Evolutionary conservation across 1,140 invertebrate species (phyloP).

Genomic region (Streblospio benedicti): DNA sequence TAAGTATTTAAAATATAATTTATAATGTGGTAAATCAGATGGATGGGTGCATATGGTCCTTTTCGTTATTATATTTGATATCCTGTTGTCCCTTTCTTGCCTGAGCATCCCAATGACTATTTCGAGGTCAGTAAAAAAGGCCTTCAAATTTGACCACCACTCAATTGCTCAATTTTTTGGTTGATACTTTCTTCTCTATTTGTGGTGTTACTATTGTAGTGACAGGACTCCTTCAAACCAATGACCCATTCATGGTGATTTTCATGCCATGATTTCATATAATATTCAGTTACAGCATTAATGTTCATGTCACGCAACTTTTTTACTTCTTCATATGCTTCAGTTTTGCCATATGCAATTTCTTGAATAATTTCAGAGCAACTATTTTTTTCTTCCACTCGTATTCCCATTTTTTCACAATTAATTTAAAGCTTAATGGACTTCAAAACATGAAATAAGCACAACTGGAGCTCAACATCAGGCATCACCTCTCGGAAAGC

Average conservation of each 20-base stretch:
- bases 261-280: not conserved
- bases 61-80: too few species aligned
- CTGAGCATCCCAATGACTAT: too few species aligned
- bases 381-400: not conserved
- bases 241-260: not conserved
- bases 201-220: not conserved
- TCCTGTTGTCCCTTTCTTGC: too few species aligned
- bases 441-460: not conserved
- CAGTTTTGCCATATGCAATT: not conserved
- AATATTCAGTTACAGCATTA: not conserved
- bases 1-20: too few species aligned
- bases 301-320: not conserved
- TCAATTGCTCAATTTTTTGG: not conserved
- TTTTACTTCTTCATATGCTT: not conserved
- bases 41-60: too few species aligned
- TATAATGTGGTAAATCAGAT: too few species aligned
- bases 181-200: not conserved
- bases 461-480: not conserved
- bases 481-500: not conserved
- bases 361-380: not conserved
- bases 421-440: too few species aligned
- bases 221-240: not conserved
- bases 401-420: not conserved
- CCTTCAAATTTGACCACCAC: too few species aligned
- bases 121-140: too few species aligned